Percentiles rank a stretch among this genome's conserved stretches.
These are phyloP conservation scores for Trididemnum nubilum DNA, from an alignment of 23 tunicate genomes.

Conservation along the genomic window DNA sequence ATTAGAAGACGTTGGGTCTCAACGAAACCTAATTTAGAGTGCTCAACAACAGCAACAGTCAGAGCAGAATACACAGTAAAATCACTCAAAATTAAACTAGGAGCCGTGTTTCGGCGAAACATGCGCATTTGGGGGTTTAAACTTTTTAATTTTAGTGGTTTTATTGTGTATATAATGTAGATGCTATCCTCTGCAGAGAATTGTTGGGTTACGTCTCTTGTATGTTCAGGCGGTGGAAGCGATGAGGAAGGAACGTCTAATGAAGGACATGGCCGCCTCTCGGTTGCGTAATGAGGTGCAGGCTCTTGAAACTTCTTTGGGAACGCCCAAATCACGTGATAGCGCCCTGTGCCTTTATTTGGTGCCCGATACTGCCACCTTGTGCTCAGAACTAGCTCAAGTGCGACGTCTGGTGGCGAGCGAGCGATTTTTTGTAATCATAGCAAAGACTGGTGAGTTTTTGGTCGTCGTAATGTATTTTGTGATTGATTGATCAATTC, in stretches of 20 bases:
- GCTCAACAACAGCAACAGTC: too few species aligned
- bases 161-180: too few species aligned
- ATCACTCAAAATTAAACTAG: too few species aligned
- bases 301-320: constrained; percentile 65
- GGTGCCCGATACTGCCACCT: constrained; percentile 58
- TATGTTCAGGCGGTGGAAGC: constrained; percentile 69
- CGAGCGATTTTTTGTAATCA: constrained; percentile 64
- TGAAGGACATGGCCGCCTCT: constrained; percentile 92
- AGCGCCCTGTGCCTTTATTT: constrained; percentile 73
- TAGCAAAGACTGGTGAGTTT: constrained; percentile 67
- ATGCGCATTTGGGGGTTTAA: too few species aligned
- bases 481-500: too few species aligned
- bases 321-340: constrained; percentile 59
- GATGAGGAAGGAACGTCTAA: constrained; percentile 70
- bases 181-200: too few species aligned
- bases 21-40: too few species aligned
- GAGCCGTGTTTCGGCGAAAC: too few species aligned
- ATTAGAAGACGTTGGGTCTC: too few species aligned
- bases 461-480: background rate
- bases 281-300: constrained; percentile 76
- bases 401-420: constrained; percentile 65
- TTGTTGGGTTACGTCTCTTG: too few species aligned
- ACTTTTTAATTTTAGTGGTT: too few species aligned
- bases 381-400: constrained; percentile 61
- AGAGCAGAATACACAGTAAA: too few species aligned